Evolutionary conservation across 2,113 vertebrate species (phyloP).

Genomic region (Austrofundulus limnaeus): DNA sequence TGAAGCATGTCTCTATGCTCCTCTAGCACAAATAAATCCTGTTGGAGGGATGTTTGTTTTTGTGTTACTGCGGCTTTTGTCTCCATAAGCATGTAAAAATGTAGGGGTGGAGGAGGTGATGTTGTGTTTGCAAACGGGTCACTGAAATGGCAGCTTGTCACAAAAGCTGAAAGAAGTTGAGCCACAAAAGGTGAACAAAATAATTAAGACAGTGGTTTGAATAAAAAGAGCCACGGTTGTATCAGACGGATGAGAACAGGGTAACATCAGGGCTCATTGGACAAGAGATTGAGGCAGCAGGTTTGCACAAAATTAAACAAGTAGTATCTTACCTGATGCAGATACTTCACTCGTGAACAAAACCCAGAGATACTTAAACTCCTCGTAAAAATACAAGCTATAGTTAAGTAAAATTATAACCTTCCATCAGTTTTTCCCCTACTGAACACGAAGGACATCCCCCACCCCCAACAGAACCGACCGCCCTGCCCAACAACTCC

Average conservation of each 20-base stretch:
- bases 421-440: too few relatives aligned
- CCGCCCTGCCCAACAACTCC: too few relatives aligned
- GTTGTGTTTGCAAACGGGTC: slow-evolving; percentile 2
- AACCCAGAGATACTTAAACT: too few relatives aligned
- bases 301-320: too few relatives aligned
- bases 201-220: slow-evolving; percentile 7
- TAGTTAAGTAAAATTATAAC: too few relatives aligned
- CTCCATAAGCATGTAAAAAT: background rate
- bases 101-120: background rate
- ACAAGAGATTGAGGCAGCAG: background rate
- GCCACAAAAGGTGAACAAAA: slow-evolving; percentile 12
- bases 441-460: too few relatives aligned
- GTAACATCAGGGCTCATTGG: background rate
- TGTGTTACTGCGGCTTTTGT: slow-evolving; percentile 47
- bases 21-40: slow-evolving; percentile 49
- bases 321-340: too few relatives aligned
- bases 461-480: too few relatives aligned
- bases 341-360: background rate
- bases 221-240: slow-evolving; percentile 48
- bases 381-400: too few relatives aligned
- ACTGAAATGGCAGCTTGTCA: slow-evolving; percentile 1
- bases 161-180: background rate
- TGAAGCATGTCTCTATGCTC: slow-evolving; percentile 59
- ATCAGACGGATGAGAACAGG: slow-evolving; percentile 1
- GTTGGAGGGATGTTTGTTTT: slow-evolving; percentile 60